Conservation (phyloP, 2,113 vertebrate genomes). For the Thymallus thymallus region DNA sequence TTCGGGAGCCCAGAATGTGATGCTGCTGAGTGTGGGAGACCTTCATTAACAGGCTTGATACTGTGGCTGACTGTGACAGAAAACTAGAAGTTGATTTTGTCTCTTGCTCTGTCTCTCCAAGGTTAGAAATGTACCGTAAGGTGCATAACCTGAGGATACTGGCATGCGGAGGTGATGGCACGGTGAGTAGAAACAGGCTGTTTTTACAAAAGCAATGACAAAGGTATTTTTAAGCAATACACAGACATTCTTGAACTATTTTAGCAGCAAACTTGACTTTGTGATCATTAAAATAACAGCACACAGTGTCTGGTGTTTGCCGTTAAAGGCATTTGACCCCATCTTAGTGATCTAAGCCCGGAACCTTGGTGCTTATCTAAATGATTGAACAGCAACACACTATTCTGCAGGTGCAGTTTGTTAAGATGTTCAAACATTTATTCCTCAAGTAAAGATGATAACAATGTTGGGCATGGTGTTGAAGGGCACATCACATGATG, state of each 20-base stretch:
- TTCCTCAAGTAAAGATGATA: no score
- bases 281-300: not conserved
- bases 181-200: conserved; percentile 71
- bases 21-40: not conserved
- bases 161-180: conserved; percentile 89
- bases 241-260: not conserved
- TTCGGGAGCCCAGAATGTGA: no score
- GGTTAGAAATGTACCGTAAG: conserved; percentile 90
- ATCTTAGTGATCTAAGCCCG: not conserved
- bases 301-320: conserved; percentile 5
- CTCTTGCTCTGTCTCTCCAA: conserved; percentile 49
- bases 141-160: conserved; percentile 91
- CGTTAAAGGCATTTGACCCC: not conserved
- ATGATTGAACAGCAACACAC: no score
- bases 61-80: not conserved
- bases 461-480: not conserved
- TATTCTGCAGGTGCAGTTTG: no score
- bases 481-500: no score
- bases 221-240: conserved; percentile 12
- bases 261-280: not conserved
- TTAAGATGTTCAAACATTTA: no score
- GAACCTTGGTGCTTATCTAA: not conserved
- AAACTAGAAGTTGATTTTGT: conserved; percentile 10
- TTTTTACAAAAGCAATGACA: no score
- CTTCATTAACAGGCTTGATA: not conserved